Conservation (phyloP, 1,140 invertebrate species). For the Lasaia peninsularis region DNA sequence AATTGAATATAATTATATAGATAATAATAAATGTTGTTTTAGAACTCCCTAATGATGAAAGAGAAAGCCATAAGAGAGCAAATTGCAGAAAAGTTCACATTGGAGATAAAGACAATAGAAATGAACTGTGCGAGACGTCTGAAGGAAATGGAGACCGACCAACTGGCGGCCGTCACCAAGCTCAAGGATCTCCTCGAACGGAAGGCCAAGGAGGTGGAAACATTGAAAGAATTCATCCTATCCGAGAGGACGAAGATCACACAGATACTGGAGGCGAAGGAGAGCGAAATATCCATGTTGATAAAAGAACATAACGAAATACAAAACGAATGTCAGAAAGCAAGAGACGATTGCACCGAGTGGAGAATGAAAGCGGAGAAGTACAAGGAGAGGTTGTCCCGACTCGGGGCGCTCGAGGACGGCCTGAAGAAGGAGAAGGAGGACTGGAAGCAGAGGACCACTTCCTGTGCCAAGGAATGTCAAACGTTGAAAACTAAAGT, state of each 20-base stretch:
- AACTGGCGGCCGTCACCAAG: constrained; percentile 51
- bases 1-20: too few species aligned
- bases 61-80: constrained; percentile 77
- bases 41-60: constrained; percentile 68
- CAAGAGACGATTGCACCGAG: constrained; percentile 43
- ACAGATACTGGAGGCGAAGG: constrained; percentile 70
- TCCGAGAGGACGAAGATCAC: constrained; percentile 75
- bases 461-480: constrained; percentile 44
- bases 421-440: constrained; percentile 54
- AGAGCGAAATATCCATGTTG: constrained; percentile 60
- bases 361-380: constrained; percentile 56
- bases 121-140: constrained; percentile 68
- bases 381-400: constrained; percentile 49
- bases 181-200: constrained; percentile 74
- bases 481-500: constrained; percentile 45
- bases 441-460: constrained; percentile 44
- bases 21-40: constrained; percentile 16
- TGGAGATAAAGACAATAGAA: constrained; percentile 76
- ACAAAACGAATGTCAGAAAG: constrained; percentile 50
- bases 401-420: constrained; percentile 47
- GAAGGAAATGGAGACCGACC: constrained; percentile 73
- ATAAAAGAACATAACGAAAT: constrained; percentile 66
- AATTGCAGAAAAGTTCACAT: constrained; percentile 78
- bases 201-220: constrained; percentile 76
- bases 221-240: constrained; percentile 77